Conservation (phyloP, 2,888 invertebrate species). For the Zelleria hepariella region DNA sequence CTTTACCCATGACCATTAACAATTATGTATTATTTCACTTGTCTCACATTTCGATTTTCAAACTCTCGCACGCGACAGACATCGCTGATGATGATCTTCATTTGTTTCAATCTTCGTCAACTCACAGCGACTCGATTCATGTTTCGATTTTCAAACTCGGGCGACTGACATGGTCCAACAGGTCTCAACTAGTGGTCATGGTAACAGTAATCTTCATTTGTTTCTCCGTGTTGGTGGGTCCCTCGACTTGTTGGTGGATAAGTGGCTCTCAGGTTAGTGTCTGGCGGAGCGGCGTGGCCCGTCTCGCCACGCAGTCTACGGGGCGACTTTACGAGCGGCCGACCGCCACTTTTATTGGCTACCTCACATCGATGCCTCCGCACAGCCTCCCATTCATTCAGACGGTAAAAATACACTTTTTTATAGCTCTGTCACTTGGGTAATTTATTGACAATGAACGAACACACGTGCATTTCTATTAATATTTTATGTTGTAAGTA, state of each 20-base stretch:
- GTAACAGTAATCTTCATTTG: neutral
- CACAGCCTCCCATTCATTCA: slow-evolving; percentile 68
- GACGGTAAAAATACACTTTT: slow-evolving; percentile 66
- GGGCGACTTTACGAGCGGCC: slow-evolving; percentile 59
- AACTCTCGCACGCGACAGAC: neutral
- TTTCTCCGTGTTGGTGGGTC: neutral
- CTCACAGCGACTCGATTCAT: no score
- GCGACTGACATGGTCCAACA: no score
- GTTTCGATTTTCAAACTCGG: no score
- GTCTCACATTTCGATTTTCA: neutral
- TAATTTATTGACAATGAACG: slow-evolving; percentile 73
- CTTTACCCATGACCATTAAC: neutral
- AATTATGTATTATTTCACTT: neutral
- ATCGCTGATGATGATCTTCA: neutral
- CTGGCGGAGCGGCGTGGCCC: slow-evolving; percentile 29
- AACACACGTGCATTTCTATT: slow-evolving; percentile 72
- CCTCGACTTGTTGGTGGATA: slow-evolving; percentile 11
- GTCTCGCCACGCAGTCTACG: slow-evolving; percentile 71
- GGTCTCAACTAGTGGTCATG: no score
- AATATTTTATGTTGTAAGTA: slow-evolving; percentile 67
- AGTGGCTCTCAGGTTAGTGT: slow-evolving; percentile 24
- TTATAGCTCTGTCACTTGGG: slow-evolving; percentile 69
- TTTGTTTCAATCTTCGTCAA: neutral
- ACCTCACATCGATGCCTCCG: slow-evolving; percentile 66
- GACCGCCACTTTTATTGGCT: slow-evolving; percentile 69